Evolutionary conservation across 1,140 invertebrate species (phyloP).

Genomic region (Drosophila lowei): DNA sequence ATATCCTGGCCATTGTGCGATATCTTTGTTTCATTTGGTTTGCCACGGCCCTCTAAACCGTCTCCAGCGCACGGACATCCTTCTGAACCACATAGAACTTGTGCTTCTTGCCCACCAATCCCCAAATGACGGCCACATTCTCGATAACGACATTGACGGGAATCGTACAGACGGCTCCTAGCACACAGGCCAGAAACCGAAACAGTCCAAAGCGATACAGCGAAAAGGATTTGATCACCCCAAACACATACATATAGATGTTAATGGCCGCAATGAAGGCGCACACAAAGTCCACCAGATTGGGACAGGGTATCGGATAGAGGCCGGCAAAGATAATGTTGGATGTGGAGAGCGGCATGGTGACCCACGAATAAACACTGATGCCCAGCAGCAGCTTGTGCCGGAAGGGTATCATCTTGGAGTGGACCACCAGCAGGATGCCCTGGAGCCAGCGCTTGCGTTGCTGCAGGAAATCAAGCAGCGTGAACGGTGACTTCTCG

Average conservation of each 20-base stretch:
- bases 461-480: conserved; percentile 97
- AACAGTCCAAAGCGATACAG: conserved; percentile 92
- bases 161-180: conserved; percentile 93
- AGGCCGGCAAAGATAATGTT: conserved; percentile 93
- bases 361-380: conserved; percentile 98
- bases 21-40: conserved; percentile 29
- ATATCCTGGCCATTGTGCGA: conserved; percentile 47
- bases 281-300: conserved; percentile 92
- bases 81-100: conserved; percentile 98
- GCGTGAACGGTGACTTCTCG: conserved; percentile 98
- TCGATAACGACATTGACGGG: conserved; percentile 96
- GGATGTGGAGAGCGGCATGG: conserved; percentile 95
- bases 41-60: conserved; percentile 47
- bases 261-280: conserved; percentile 95
- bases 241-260: conserved; percentile 98
- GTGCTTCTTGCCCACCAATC: conserved; percentile 95
- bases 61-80: conserved; percentile 86
- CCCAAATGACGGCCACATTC: conserved; percentile 97
- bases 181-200: conserved; percentile 91
- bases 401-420: conserved; percentile 90
- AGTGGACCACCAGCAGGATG: conserved; percentile 96
- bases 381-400: conserved; percentile 93
- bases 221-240: conserved; percentile 97
- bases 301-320: conserved; percentile 94
- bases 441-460: conserved; percentile 98